Percentiles rank a stretch among this genome's conserved stretches.
These are phyloP conservation scores for Tetheella fluctuosa DNA, from an alignment of 2,888 invertebrate genomes.

Conservation along the genomic window DNA sequence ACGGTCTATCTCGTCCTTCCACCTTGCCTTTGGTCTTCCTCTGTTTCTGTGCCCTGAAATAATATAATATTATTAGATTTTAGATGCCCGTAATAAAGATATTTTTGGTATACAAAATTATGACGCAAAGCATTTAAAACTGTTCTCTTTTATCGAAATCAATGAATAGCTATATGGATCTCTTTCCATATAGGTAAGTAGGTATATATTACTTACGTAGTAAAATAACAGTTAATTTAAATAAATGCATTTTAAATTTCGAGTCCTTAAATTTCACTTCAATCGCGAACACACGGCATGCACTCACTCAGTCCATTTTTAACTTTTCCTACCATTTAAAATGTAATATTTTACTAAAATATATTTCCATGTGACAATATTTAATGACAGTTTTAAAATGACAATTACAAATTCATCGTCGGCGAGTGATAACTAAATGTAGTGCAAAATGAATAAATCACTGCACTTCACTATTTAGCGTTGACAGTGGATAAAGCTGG, in stretches of 20 bases:
- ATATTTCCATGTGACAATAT: not conserved
- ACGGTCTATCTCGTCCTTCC: too few species aligned
- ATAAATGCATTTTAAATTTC: constrained; percentile 5
- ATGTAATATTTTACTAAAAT: not conserved
- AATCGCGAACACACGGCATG: not conserved
- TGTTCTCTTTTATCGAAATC: too few species aligned
- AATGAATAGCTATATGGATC: too few species aligned
- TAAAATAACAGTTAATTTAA: constrained; percentile 5
- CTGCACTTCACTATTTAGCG: constrained; percentile 41
- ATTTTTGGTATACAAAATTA: too few species aligned
- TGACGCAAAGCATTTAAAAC: too few species aligned
- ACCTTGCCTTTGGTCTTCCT: too few species aligned
- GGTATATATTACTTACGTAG: not conserved
- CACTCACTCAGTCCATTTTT: not conserved
- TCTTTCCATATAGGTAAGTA: too few species aligned
- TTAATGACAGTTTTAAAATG: constrained; percentile 18
- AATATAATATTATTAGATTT: too few species aligned
- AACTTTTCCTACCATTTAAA: not conserved
- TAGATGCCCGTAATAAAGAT: too few species aligned
- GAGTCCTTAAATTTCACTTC: not conserved
- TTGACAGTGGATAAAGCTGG: constrained; percentile 29
- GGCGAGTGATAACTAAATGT: constrained; percentile 32
- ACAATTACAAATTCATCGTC: constrained; percentile 31
- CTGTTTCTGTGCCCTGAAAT: too few species aligned
- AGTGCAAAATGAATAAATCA: constrained; percentile 43